Percentiles rank a stretch among this genome's conserved stretches.
phyloP scores from a whole-genome alignment of 2,797 vertebrate genomes.

The Molossus molossus region DNA sequence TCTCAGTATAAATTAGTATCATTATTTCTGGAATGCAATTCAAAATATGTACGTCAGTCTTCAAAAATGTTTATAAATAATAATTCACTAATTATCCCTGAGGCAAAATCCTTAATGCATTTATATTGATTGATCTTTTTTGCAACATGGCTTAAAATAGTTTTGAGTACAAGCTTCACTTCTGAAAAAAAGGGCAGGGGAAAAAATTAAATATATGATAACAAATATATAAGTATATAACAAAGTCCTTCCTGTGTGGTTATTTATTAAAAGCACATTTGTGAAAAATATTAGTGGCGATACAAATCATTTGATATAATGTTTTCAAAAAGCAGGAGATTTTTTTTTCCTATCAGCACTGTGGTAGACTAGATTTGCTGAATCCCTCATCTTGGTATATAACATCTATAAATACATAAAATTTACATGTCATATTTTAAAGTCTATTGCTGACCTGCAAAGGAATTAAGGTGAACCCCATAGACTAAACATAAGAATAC shows the following conservation, averaged over 20 bases:
- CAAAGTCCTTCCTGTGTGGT: background rate
- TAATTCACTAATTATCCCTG: background rate
- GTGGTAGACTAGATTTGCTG: background rate
- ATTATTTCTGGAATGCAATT: background rate
- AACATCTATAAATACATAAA: background rate
- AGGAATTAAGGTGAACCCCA: background rate
- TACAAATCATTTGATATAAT: background rate
- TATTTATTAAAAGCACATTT: constrained; percentile 35
- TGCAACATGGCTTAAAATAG: background rate
- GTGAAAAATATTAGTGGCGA: constrained; percentile 25
- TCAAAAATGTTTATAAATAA: background rate
- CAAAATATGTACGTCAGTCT: background rate
- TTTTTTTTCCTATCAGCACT: background rate
- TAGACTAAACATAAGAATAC: background rate
- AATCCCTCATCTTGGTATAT: background rate
- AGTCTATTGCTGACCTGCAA: background rate
- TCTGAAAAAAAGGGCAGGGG: background rate
- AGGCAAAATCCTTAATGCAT: background rate
- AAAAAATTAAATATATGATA: background rate
- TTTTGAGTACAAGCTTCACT: background rate
- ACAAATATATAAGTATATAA: background rate
- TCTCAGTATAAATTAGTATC: background rate
- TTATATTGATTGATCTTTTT: background rate
- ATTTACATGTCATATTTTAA: background rate
- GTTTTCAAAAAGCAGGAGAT: background rate